Evolutionary conservation across 2,797 vertebrate genomes (phyloP), one percentile per base, ranked within the genome.

Genomic region (Sebastiscus tertius): DNA sequence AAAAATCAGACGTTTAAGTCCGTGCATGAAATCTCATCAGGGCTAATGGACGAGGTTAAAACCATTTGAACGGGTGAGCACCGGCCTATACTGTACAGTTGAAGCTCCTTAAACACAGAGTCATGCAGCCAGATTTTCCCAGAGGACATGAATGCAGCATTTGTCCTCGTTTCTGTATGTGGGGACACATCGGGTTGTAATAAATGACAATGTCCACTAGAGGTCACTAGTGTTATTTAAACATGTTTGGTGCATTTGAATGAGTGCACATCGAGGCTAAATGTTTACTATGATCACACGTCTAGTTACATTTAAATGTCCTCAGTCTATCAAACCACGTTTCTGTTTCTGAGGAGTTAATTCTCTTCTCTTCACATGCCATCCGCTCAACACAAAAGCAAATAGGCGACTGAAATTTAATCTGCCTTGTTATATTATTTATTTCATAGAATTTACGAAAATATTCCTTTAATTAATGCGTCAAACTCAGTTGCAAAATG

Each of bases 161-260:
- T 58, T 77, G 70, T 71, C 80, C 26, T 77, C 8, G n/a, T 61
- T 73, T 68, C 33, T 36, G 4, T 27, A 16, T 3, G 4, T 22
- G 11, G 14, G 14, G 34, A 11, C 4, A 2, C 3, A 14, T 46
- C 0, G 7, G 2, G n/a, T 39, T 92, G 92, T 86, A 87, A 76
- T 83, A 46, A 60, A 22, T 0, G 0, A 0, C 0, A 2, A 6
- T 3, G 1, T 1, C 85, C 94, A 33, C 70, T 89, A 90, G 93
- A 92, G 65, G 91, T 75, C 91, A 36, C 13, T 80, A 4, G 29
- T 87, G 84, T 83, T 71, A 20, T 90, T 80, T 39, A 16, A 26
- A 65, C 3, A 4, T 2, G 0, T 29, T 7, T 8, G 16, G 13
- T 9, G 22, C 2, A 0, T 58, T 33, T 27, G 2, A n/a, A 12